A percentile compares a stretch with the other conserved stretches of the same genome.
These are phyloP conservation scores for Otolemur crassicaudatus DNA, from an alignment of 2,797 vertebrate genomes.

Conservation along the genomic window DNA sequence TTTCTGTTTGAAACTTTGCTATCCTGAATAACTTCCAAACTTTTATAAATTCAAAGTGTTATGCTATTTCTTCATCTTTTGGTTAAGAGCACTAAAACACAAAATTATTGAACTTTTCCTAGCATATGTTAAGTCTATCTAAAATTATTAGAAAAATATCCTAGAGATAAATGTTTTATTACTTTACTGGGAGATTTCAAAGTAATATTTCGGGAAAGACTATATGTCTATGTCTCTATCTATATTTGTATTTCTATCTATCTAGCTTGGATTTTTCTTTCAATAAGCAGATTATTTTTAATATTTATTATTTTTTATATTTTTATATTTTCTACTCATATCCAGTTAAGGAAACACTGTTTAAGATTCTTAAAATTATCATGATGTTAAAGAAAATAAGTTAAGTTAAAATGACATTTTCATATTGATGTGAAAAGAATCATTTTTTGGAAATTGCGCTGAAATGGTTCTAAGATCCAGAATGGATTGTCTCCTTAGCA, in stretches of 20 bases:
- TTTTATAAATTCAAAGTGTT: conserved; percentile 43
- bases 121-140: background rate
- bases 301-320: background rate
- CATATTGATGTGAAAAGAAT: background rate
- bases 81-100: background rate
- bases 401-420: background rate
- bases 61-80: background rate
- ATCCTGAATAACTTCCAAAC: background rate
- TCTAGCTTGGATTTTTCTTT: background rate
- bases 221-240: background rate
- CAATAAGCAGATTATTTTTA: background rate
- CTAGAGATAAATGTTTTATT: background rate
- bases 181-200: background rate
- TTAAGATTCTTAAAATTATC: background rate
- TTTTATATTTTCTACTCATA: background rate
- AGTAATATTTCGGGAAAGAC: background rate
- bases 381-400: background rate
- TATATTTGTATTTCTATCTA: background rate
- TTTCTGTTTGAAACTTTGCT: background rate
- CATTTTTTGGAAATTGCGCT: conserved; percentile 21
- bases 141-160: conserved; percentile 28
- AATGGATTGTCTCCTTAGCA: background rate
- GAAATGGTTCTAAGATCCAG: background rate
- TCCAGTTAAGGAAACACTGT: conserved; percentile 20
- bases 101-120: background rate